phyloP scores from a whole-genome alignment of 2,113 vertebrate genomes.

The Prietella phreatophila region DNA sequence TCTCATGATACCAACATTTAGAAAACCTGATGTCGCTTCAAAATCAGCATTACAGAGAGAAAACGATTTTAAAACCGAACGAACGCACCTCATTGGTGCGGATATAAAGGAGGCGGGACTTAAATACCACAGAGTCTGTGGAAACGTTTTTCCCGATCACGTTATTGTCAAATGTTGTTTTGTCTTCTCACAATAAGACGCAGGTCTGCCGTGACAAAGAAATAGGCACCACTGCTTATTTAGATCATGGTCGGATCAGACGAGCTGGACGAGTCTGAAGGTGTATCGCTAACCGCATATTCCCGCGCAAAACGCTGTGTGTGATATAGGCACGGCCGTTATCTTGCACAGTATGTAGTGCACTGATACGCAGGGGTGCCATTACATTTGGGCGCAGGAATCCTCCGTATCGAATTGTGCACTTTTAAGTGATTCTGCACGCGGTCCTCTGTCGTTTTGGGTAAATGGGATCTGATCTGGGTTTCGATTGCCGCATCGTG shows the following conservation, averaged over 20 bases:
- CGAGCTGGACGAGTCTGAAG: neutral
- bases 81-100: neutral
- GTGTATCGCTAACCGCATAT: neutral
- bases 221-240: slow-evolving; percentile 66
- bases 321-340: neutral
- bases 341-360: neutral
- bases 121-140: neutral
- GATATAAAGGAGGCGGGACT: neutral
- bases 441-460: slow-evolving; percentile 57
- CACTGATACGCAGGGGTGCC: neutral
- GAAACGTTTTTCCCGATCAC: neutral
- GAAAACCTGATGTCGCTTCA: slow-evolving; percentile 58
- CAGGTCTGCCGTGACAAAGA: slow-evolving; percentile 43
- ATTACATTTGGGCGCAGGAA: neutral
- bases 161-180: neutral
- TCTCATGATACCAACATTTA: neutral
- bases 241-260: slow-evolving; percentile 54
- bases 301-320: slow-evolving; percentile 5
- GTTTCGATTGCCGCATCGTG: slow-evolving; percentile 53
- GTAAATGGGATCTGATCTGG: slow-evolving; percentile 53
- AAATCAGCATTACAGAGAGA: neutral
- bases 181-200: neutral
- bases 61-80: neutral
- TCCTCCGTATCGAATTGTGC: slow-evolving; percentile 51
- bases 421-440: neutral